Evolutionary conservation across 2,888 invertebrate genomes (phyloP).

Genomic region (Cryptocephalus primarius): DNA sequence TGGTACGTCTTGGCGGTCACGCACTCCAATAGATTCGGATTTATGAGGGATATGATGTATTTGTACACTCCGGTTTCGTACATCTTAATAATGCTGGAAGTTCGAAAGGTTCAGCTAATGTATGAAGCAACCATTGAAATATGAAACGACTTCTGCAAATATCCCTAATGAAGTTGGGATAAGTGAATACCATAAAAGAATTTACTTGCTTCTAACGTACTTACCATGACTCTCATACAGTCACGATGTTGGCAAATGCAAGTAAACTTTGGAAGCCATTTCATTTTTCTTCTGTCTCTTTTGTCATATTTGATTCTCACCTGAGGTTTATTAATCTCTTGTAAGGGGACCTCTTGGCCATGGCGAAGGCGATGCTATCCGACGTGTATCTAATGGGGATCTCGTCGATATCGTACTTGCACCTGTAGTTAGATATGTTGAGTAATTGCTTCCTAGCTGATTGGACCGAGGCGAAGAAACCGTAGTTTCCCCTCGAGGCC

Average conservation of each 20-base stretch:
- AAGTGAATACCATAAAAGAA: too few species aligned
- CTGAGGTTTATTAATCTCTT: slow-evolving; percentile 42
- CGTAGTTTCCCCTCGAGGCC: slow-evolving; percentile 45
- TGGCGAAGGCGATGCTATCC: slow-evolving; percentile 47
- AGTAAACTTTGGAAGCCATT: too few species aligned
- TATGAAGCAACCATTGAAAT: too few species aligned
- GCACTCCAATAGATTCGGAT: slow-evolving; percentile 45
- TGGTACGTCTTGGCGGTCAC: slow-evolving; percentile 44
- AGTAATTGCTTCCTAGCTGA: slow-evolving; percentile 43
- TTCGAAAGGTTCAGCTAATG: slow-evolving; percentile 1
- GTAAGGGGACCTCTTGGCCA: slow-evolving; percentile 47
- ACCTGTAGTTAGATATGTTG: slow-evolving; percentile 32
- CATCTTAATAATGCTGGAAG: slow-evolving; percentile 29
- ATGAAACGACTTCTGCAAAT: too few species aligned
- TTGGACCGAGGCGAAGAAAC: slow-evolving; percentile 52
- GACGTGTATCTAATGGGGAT: slow-evolving; percentile 45
- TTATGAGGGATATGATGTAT: slow-evolving; percentile 23
- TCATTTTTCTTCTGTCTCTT: too few species aligned
- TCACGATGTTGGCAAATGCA: too few species aligned
- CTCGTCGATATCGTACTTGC: slow-evolving; percentile 45
- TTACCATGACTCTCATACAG: too few species aligned
- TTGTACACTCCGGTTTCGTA: slow-evolving; percentile 16
- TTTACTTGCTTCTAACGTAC: too few species aligned
- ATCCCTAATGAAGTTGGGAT: too few species aligned
- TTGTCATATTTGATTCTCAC: slow-evolving; percentile 14